Conservation (phyloP, 2,888 invertebrate species). For the Coleophora deauratella region DNA sequence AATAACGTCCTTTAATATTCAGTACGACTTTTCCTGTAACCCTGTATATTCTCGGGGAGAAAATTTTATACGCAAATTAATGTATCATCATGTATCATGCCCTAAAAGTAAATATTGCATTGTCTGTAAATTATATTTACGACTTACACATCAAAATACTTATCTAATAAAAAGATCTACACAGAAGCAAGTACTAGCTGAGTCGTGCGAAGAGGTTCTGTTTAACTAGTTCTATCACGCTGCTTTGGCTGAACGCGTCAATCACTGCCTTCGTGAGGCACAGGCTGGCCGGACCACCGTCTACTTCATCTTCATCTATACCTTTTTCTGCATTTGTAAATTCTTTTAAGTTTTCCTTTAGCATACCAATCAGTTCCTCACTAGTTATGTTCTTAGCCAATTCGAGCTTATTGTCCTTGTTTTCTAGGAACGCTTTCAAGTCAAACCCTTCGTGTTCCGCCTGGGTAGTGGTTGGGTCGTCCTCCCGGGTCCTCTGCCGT, state of each 20-base stretch:
- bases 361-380: conserved; percentile 39
- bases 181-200: conserved; percentile 12
- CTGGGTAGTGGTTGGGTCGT: conserved; percentile 20
- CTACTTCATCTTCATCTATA: conserved; percentile 44
- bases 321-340: conserved; percentile 31
- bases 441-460: conserved; percentile 31
- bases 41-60: no score
- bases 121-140: no score
- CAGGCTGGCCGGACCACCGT: conserved; percentile 42
- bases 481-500: conserved; percentile 50
- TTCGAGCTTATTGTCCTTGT: conserved; percentile 42
- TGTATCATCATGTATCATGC: no score
- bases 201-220: conserved; percentile 58
- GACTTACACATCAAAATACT: no score
- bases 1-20: no score
- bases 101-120: no score
- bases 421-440: conserved; percentile 37
- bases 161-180: no score
- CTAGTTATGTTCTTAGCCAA: conserved; percentile 30
- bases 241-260: conserved; percentile 78
- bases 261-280: conserved; percentile 69
- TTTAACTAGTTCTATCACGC: conserved; percentile 72
- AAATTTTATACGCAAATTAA: no score
- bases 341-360: conserved; percentile 45
- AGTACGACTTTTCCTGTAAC: no score